Base-by-base conservation (phyloP, 2,888 invertebrate species). In the Cosmorhoe ocellata region DNA sequence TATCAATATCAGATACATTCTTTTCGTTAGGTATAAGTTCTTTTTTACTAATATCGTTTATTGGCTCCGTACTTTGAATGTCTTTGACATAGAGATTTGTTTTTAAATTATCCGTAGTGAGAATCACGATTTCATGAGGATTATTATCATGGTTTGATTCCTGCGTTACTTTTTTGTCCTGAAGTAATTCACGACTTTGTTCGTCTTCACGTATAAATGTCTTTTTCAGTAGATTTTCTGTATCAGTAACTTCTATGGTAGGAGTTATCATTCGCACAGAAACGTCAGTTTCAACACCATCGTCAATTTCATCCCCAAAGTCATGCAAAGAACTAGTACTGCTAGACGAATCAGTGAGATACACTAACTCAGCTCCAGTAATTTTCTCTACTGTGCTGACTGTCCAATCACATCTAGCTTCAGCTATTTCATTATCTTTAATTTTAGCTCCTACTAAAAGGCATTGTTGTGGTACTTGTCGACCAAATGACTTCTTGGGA, bases 341-440 rank as follows among this genome's bases (percentile, higher is more conserved):
- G 58, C 92, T 92, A 3, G 93, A 93, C 10, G 93, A 91, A 60
- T 94, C 94, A 48, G 94, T 93, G 34, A 95, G 82, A 74, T 92
- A 94, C 1, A 95, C 93, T 8, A 94, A 76, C 80, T 95, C 95
- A 14, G 93, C 93, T 3, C 92, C 92, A 38, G 90, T 86, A 53
- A 91, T 81, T 71, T 91, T 86, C 57, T 91, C 91, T 12, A 84
- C 69, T n/a, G 81, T 85, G 68, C 84, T 74, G 52, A 91, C 82
- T 8, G 88, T 87, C 84, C 92, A 91, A 36, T 91, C 87, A 2
- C 91, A 92, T 58, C 92, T 91, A 30, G 92, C 91, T 73, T 93
- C 92, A 63, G 91, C 84, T n/a, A 91, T 67, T 56, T 89, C 86
- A 26, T 88, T 79, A 56, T 92, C 92, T 63, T 92, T 83, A 24